Evolutionary conservation across 2,797 vertebrate species (phyloP).

Genomic region (Cyclura pinguis): DNA sequence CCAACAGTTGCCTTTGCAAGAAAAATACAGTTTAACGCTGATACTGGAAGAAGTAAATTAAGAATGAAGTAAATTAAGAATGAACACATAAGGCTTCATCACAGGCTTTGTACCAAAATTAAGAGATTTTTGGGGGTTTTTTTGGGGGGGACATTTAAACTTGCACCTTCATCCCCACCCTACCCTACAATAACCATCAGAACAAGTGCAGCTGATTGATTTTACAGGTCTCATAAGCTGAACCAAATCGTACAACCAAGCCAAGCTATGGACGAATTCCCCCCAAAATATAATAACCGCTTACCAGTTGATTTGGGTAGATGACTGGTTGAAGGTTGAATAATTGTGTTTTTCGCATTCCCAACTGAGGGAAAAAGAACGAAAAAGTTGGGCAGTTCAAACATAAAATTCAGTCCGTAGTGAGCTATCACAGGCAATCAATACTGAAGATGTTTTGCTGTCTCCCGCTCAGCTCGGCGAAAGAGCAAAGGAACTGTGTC

Average conservation of each 20-base stretch:
- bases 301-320: slow-evolving; percentile 92
- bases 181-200: neutral
- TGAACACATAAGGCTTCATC: neutral
- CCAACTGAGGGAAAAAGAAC: slow-evolving; percentile 76
- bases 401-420: neutral
- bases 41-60: neutral
- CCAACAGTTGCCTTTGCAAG: no score
- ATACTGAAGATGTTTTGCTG: neutral
- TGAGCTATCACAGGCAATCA: neutral
- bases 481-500: neutral
- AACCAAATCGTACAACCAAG: no score
- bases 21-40: neutral
- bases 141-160: neutral
- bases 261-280: neutral
- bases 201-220: neutral
- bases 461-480: no score
- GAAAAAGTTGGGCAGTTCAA: neutral
- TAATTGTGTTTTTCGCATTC: slow-evolving; percentile 86
- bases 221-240: neutral
- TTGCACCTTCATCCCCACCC: neutral
- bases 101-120: neutral
- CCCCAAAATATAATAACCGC: neutral
- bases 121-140: no score
- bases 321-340: slow-evolving; percentile 80
- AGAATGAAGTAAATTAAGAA: no score